Evolutionary conservation across 2,113 vertebrate genomes (phyloP).

Genomic region (Xenopus laevis): DNA sequence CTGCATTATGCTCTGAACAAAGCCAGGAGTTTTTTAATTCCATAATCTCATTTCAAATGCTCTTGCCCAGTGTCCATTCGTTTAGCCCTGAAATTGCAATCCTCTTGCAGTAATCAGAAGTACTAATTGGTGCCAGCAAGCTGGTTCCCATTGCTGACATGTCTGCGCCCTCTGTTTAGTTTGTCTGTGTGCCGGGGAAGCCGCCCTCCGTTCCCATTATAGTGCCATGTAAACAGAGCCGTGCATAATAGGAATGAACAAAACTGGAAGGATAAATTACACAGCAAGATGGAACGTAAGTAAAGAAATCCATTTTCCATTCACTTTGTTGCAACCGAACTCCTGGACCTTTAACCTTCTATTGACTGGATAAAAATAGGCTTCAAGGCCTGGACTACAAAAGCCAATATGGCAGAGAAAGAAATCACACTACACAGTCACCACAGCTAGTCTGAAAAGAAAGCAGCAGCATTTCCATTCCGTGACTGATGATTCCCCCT

Average conservation of each 20-base stretch:
- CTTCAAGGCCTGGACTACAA: too few species aligned
- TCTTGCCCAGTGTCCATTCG: constrained; percentile 67
- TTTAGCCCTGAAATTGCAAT: constrained; percentile 71
- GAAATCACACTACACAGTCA: too few species aligned
- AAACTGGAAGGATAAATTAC: not conserved
- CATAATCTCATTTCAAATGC: constrained; percentile 80
- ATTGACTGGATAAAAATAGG: not conserved
- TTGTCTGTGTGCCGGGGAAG: constrained; percentile 52
- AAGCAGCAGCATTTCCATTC: too few species aligned
- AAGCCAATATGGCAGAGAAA: too few species aligned
- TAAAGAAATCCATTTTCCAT: not conserved
- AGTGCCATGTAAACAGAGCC: not conserved
- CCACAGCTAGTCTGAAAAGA: too few species aligned
- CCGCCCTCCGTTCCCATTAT: not conserved
- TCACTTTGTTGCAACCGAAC: not conserved
- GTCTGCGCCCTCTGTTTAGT: not conserved
- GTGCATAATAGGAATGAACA: not conserved
- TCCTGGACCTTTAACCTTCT: not conserved
- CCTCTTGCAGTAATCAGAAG: constrained; percentile 73
- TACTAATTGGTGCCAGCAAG: constrained; percentile 64
- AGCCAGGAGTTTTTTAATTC: constrained; percentile 65
- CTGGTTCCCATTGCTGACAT: constrained; percentile 31
- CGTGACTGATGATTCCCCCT: too few species aligned
- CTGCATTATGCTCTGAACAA: constrained; percentile 69
- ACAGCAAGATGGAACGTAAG: not conserved